These are phyloP conservation scores for Arion vulgaris DNA, from an alignment of 1,140 invertebrate genomes.

Conservation along the genomic window DNA sequence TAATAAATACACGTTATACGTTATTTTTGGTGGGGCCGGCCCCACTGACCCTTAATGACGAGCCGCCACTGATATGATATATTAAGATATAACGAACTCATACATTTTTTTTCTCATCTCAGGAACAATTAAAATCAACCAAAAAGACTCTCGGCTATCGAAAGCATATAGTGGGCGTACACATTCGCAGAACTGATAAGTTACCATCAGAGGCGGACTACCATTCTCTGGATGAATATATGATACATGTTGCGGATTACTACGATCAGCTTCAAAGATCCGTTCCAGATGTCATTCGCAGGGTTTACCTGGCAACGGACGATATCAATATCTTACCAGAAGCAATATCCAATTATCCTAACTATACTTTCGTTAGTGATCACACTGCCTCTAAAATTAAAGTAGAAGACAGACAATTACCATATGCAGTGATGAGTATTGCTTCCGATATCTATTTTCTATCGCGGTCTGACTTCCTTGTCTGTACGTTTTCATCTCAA, in stretches of 20 bases:
- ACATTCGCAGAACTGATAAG: constrained; percentile 97
- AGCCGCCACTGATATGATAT: too few species aligned
- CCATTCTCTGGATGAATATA: constrained; percentile 97
- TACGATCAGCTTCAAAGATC: constrained; percentile 82
- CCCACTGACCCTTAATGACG: too few species aligned
- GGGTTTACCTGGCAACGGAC: constrained; percentile 92
- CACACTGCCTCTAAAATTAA: constrained; percentile 88
- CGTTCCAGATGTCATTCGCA: constrained; percentile 77
- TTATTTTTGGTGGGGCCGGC: too few species aligned
- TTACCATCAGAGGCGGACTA: constrained; percentile 97
- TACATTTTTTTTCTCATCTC: constrained; percentile 41
- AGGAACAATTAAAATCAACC: constrained; percentile 82
- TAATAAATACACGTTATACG: too few species aligned
- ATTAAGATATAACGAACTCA: too few species aligned
- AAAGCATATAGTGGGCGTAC: constrained; percentile 93
- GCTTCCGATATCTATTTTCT: constrained; percentile 93
- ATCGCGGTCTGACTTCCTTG: constrained; percentile 89
- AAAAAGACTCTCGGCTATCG: constrained; percentile 86
- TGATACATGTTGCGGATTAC: constrained; percentile 91
- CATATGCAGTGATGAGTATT: constrained; percentile 89
- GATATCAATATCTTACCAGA: constrained; percentile 79
- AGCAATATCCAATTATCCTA: constrained; percentile 80
- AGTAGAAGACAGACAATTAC: constrained; percentile 89
- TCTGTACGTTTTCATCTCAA: constrained; percentile 97
- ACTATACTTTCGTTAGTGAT: constrained; percentile 92